These are phyloP conservation scores for Lasioglossum marginatum DNA, from an alignment of 2,888 invertebrate species.

Conservation along the genomic window DNA sequence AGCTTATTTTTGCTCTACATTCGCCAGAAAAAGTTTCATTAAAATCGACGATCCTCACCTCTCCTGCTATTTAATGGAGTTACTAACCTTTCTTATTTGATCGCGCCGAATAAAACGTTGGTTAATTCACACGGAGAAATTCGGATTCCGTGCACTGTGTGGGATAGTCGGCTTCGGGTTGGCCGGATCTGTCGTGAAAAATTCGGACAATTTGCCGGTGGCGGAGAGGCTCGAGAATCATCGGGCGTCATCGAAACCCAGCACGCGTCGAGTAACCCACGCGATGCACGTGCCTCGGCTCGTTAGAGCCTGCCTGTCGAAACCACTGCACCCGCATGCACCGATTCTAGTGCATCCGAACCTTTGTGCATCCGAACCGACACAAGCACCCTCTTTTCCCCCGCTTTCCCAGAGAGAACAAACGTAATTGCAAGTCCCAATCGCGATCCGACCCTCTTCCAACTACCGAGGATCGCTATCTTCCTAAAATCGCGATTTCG, in stretches of 20 bases:
- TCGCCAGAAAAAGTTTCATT: too few species aligned
- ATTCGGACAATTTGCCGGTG: conserved; percentile 37
- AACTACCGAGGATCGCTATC: neutral
- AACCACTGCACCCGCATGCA: conserved; percentile 73
- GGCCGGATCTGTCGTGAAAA: neutral
- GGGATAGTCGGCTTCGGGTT: conserved; percentile 2
- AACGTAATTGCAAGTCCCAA: neutral
- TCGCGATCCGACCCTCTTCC: neutral
- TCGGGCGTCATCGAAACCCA: conserved; percentile 44
- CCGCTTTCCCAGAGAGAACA: conserved; percentile 21
- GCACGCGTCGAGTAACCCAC: conserved; percentile 57
- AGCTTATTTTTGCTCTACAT: too few species aligned
- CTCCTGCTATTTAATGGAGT: neutral
- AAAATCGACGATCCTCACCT: too few species aligned
- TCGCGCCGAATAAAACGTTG: neutral
- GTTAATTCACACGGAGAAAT: conserved; percentile 4
- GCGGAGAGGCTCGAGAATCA: conserved; percentile 20
- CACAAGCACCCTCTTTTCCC: conserved; percentile 10
- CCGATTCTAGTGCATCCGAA: conserved; percentile 39
- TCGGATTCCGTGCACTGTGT: neutral
- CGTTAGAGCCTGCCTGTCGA: conserved; percentile 69
- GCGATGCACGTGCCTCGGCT: conserved; percentile 68
- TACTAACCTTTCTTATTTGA: neutral
- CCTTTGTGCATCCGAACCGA: conserved; percentile 16
- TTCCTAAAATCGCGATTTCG: neutral